Base-by-base conservation (phyloP, 2,113 vertebrate species). In the Sturnira hondurensis region DNA sequence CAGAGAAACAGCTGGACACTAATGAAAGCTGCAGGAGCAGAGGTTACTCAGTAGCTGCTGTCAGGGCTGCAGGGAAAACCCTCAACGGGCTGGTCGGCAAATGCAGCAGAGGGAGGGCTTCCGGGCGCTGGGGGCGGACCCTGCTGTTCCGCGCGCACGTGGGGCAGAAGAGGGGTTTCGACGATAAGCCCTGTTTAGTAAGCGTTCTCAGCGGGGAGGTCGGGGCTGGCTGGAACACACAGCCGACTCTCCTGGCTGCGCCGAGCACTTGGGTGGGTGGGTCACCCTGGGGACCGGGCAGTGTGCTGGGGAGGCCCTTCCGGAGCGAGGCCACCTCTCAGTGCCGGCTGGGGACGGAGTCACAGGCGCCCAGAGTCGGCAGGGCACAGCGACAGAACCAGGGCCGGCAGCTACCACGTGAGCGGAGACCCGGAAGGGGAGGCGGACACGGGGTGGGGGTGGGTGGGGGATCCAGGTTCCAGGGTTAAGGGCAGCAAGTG, bases 31-130 rank as follows among this genome's bases (percentile, higher is more conserved):
- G 19, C 58, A 41, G 50, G 82, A 58, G n/a, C 8, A 70, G 84
- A 50, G 45, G 45, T 43, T 26, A 36, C 31, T 3, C 61, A 19
- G 85, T 2, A 14, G 9, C 50, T 24, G 2, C n/a, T 52, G 61
- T 8, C 61, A 47, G 6, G 68, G 9, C 15, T 50, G 65, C 0
- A 0, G 45, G 13, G 26, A 24, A 33, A 24, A 7, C 58, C 2
- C 0, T 3, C 20, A 3, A 19, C 36, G 15, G 6, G 9, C 11
- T 15, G 52, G n/a, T 5, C 9, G 1, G 82, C 1, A 33, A 7
- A 11, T 0, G 0, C 17, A 19, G 26, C 45, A 33, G 7, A 58
- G 70, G 52, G 19, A 20, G 26, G 45, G 28, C 58, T 33, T 5
- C 63, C 28, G 2, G 45, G 73, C 38, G 33, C 33, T 28, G 50